These are phyloP conservation scores for Kryptopterus vitreolus DNA, from an alignment of 2,797 vertebrate genomes.

Conservation along the genomic window DNA sequence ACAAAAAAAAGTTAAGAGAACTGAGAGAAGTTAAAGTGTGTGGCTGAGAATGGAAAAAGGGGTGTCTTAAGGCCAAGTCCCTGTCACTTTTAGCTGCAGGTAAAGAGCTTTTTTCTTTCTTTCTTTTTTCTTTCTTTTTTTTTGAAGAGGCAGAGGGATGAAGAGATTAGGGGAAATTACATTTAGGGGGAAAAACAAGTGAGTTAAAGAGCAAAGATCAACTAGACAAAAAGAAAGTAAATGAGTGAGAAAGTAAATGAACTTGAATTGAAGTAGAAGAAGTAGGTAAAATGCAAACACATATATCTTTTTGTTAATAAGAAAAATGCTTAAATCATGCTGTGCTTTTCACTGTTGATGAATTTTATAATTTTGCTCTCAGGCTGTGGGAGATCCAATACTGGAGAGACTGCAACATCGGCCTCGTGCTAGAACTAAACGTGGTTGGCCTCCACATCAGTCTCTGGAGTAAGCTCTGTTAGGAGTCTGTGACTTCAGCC, in stretches of 20 bases:
- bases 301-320: background rate
- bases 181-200: conserved; percentile 42
- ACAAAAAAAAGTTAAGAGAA: conserved; percentile 5
- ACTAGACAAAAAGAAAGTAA: conserved; percentile 8
- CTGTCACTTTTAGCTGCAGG: conserved; percentile 48
- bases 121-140: too few relatives aligned
- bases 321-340: background rate
- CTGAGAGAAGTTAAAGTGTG: conserved; percentile 5
- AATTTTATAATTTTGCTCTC: too few relatives aligned
- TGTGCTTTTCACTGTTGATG: background rate
- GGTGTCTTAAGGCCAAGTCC: conserved; percentile 17
- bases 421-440: too few relatives aligned
- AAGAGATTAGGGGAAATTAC: conserved; percentile 74
- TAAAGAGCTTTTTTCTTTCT: conserved; percentile 61
- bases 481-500: too few relatives aligned
- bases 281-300: background rate
- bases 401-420: too few relatives aligned
- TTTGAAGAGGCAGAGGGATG: conserved; percentile 61
- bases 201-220: conserved; percentile 36
- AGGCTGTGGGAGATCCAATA: too few relatives aligned
- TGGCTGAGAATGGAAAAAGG: background rate
- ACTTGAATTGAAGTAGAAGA: background rate
- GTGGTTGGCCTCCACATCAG: too few relatives aligned
- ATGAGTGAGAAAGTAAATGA: background rate
- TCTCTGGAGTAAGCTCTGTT: too few relatives aligned